phyloP scores from a whole-genome alignment of 2,113 vertebrate species.

The Gymnocephalus cernua region DNA sequence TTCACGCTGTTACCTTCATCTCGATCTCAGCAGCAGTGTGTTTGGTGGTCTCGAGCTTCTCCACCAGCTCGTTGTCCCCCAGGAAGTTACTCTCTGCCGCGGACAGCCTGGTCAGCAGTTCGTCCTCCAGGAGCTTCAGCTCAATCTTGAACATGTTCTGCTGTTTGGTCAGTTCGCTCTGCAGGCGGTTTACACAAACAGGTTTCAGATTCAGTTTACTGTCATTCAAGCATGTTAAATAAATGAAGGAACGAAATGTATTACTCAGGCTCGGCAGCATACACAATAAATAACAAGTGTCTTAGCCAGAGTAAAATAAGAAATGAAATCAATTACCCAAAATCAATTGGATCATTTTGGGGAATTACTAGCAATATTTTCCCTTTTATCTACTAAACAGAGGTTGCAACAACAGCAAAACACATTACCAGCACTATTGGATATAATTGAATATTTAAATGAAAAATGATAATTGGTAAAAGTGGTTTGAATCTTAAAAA shows the following conservation, averaged over 20 bases:
- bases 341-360: background rate
- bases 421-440: background rate
- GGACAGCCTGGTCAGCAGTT: slow-evolving; percentile 83
- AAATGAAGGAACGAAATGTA: too few species aligned
- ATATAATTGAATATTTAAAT: background rate
- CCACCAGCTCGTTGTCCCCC: slow-evolving; percentile 81
- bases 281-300: too few species aligned
- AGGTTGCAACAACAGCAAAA: background rate
- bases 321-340: too few species aligned
- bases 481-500: background rate
- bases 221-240: too few species aligned
- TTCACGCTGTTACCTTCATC: slow-evolving; percentile 79
- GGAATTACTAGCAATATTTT: background rate
- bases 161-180: slow-evolving; percentile 86
- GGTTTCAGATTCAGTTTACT: too few species aligned
- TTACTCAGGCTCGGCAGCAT: too few species aligned
- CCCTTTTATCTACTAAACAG: background rate
- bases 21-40: slow-evolving; percentile 85
- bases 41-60: slow-evolving; percentile 88
- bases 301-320: too few species aligned
- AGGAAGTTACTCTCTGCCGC: slow-evolving; percentile 86
- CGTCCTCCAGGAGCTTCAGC: slow-evolving; percentile 88
- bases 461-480: background rate
- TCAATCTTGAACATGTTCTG: slow-evolving; percentile 90
- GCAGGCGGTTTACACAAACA: slow-evolving; percentile 25